A percentile compares a stretch with the other conserved stretches of the same genome.
Conservation (phyloP, 2,888 invertebrate species). For the Malacosoma neustria region DNA sequence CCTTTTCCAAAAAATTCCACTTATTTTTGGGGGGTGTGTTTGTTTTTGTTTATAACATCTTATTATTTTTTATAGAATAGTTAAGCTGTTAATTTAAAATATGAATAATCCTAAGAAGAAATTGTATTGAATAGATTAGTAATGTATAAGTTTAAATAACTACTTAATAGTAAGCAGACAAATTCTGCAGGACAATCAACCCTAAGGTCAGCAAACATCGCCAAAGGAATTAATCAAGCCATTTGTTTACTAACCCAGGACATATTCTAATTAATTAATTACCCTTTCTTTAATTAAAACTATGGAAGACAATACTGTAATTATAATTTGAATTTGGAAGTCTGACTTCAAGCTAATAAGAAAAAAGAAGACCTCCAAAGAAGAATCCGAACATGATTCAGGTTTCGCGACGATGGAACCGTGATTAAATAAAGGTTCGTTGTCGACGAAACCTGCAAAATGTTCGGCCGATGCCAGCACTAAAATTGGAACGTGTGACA, state of each 20-base stretch:
- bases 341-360: conserved; percentile 6
- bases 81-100: too few relatives aligned
- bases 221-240: conserved; percentile 12
- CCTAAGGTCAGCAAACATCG: too few relatives aligned
- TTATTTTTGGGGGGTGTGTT: too few relatives aligned
- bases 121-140: too few relatives aligned
- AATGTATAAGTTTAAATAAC: too few relatives aligned
- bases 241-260: conserved; percentile 29
- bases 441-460: conserved; percentile 98
- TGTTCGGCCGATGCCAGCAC: conserved; percentile 69
- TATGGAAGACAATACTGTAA: conserved; percentile 17
- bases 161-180: too few relatives aligned
- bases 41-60: too few relatives aligned
- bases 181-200: too few relatives aligned
- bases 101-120: too few relatives aligned
- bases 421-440: conserved; percentile 84
- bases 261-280: conserved; percentile 37
- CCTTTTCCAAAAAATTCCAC: too few relatives aligned
- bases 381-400: conserved; percentile 82
- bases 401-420: conserved; percentile 92
- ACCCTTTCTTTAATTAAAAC: conserved; percentile 38
- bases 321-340: not conserved
- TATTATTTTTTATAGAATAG: too few relatives aligned
- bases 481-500: conserved; percentile 5
- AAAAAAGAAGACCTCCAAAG: conserved; percentile 15